These are phyloP conservation scores for Cerceris rybyensis DNA, from an alignment of 2,888 invertebrate genomes.

Conservation along the genomic window DNA sequence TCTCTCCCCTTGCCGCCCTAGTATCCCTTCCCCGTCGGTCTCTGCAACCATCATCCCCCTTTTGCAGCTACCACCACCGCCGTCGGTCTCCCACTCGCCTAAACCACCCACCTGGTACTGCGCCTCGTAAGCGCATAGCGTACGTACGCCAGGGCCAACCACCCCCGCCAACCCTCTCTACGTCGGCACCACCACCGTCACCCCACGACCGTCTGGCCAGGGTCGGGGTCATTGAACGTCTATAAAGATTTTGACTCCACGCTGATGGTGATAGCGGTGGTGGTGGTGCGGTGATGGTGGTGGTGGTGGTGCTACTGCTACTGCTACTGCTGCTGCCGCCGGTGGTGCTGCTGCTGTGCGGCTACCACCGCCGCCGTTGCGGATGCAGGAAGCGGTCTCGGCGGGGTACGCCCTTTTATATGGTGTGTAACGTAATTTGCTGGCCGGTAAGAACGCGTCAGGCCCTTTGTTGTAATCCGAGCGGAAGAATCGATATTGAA, in stretches of 20 bases:
- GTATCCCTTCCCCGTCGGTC: conserved; percentile 51
- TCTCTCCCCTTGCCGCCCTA: conserved; percentile 68
- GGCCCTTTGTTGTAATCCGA: conserved; percentile 17
- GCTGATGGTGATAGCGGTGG: conserved; percentile 47
- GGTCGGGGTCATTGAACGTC: conserved; percentile 82
- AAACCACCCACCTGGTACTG: conserved; percentile 56
- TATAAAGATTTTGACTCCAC: conserved; percentile 81
- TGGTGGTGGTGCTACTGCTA: neutral
- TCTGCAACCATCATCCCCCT: conserved; percentile 59
- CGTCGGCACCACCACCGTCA: conserved; percentile 28
- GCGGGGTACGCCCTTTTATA: conserved; percentile 51
- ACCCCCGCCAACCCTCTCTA: conserved; percentile 24
- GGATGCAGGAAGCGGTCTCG: conserved; percentile 55
- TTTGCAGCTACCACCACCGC: conserved; percentile 45
- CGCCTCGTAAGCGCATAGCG: conserved; percentile 60
- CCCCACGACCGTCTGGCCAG: conserved; percentile 79
- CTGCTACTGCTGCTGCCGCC: neutral
- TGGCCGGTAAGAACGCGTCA: conserved; percentile 23
- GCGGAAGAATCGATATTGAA: conserved; percentile 31
- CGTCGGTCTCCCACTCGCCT: conserved; percentile 48
- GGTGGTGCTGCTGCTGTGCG: neutral
- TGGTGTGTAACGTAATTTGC: conserved; percentile 36
- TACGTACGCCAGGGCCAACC: conserved; percentile 59
- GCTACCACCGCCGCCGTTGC: conserved; percentile 39
- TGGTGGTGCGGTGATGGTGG: conserved; percentile 25